Base-by-base conservation (phyloP, 2,888 invertebrate genomes). In the Bombylius major region DNA sequence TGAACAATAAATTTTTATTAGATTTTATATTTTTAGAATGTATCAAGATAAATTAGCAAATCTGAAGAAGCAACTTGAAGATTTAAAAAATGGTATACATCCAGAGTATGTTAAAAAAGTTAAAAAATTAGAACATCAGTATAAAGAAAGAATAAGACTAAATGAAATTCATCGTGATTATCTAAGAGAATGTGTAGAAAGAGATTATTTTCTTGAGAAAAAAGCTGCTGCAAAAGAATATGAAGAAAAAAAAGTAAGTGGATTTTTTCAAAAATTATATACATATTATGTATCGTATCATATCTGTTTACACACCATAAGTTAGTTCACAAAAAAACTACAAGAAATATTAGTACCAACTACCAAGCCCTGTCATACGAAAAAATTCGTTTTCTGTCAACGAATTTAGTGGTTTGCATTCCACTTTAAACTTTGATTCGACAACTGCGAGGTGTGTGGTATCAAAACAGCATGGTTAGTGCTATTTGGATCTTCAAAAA, bases 191-290 rank as follows among this genome's bases (percentile, higher is more conserved):
- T 86, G 89, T 63, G 87, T 92, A 0, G 93, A 96, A 65, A 79
- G 84, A 57, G 95, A 96, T 66, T 95, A 88, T 67, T 78, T 87
- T 60, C 80, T 84, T 45, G 96, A 97, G 69, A 92, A 91, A 68
- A 89, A 89, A 69, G 86, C 89, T 11, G 89, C 94, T 0, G 86
- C 83, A 1, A 89, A 91, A 69, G 96, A 97, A 68, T 94, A 91
- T 76, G 95, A 96, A 67, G 95, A 97, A 67, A 94, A 95, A 72
- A 93, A 93, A 72, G 81, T 89, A 61, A 32, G 44, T 44, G 23
- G 42, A 11, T n/a, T 13, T 34, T n/a, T 23, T 23, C 39, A 44
- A 23, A 23, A 23, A 23, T n/a, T n/a, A n/a, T n/a, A n/a, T n/a
- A n/a, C n/a, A n/a, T n/a, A n/a, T n/a, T n/a, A n/a, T n/a, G n/a